phyloP scores from a whole-genome alignment of 2,797 vertebrate species.

The Urosaurus nigricauda region DNA sequence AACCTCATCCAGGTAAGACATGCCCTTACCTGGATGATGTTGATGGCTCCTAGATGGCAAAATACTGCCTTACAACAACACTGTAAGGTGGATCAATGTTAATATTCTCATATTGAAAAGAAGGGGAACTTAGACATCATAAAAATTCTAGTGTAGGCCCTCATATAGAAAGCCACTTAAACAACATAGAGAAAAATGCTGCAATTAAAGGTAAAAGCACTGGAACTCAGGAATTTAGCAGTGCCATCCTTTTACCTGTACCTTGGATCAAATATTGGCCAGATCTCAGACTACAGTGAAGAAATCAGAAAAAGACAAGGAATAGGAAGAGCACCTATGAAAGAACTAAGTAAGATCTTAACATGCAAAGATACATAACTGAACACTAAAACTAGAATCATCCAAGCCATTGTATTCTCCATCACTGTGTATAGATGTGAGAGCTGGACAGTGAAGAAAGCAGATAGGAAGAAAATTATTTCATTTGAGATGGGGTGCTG shows the following conservation, averaged over 20 bases:
- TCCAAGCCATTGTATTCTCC: no score
- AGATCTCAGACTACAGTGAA: no score
- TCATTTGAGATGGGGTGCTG: no score
- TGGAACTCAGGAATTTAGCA: background rate
- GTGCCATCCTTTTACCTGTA: background rate
- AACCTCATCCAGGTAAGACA: background rate
- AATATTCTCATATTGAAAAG: background rate
- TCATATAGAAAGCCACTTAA: background rate
- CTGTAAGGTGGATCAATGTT: background rate
- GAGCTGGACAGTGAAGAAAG: no score
- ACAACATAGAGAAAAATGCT: background rate
- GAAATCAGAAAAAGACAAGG: no score
- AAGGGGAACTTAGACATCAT: background rate
- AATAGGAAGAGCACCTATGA: no score
- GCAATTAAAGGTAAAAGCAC: background rate
- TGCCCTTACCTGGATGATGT: background rate
- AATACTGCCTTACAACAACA: background rate
- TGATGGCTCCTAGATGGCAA: background rate
- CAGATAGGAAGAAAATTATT: no score
- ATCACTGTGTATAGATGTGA: no score
- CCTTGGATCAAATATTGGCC: no score
- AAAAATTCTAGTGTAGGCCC: background rate
- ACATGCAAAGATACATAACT: no score
- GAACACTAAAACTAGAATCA: no score
- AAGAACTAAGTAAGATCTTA: no score